Evolutionary conservation across 2,888 invertebrate genomes (phyloP).

Genomic region (Acleris literana): DNA sequence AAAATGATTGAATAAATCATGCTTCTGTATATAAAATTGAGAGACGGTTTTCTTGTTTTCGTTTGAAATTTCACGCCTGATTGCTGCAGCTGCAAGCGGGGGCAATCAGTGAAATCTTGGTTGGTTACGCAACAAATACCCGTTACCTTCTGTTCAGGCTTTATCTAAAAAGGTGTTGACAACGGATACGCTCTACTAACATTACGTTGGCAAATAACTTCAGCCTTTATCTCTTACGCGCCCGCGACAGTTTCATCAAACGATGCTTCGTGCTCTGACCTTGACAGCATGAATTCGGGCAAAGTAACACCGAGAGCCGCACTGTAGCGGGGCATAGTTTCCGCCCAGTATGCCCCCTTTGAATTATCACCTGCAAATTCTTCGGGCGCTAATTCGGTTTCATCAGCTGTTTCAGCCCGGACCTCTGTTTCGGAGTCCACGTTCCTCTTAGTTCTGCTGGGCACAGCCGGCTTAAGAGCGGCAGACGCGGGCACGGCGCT

Average conservation of each 20-base stretch:
- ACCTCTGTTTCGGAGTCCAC: constrained; percentile 62
- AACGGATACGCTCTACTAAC: constrained; percentile 78
- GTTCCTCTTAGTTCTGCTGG: constrained; percentile 65
- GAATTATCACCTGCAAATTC: constrained; percentile 82
- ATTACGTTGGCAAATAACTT: constrained; percentile 64
- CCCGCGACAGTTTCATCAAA: constrained; percentile 84
- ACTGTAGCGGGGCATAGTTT: constrained; percentile 86
- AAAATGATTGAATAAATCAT: background rate
- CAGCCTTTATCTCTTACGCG: constrained; percentile 64
- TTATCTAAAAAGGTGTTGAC: constrained; percentile 64
- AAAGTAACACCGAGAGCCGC: constrained; percentile 85
- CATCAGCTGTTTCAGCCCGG: constrained; percentile 62
- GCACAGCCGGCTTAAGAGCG: constrained; percentile 36
- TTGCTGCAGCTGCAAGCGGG: constrained; percentile 33
- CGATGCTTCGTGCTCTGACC: constrained; percentile 86
- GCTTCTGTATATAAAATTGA: constrained; percentile 44
- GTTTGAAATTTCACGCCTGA: constrained; percentile 50
- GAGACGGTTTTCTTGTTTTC: constrained; percentile 41
- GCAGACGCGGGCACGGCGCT: constrained; percentile 45
- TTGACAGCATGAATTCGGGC: constrained; percentile 87
- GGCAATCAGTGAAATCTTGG: constrained; percentile 67
- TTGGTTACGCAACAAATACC: constrained; percentile 71
- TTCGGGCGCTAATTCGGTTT: constrained; percentile 73
- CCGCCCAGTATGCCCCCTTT: constrained; percentile 86
- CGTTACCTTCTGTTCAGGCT: constrained; percentile 65